Evolutionary conservation across 2,888 invertebrate species (phyloP), one percentile per base, ranked within the genome.

Genomic region (Nomada flava): DNA sequence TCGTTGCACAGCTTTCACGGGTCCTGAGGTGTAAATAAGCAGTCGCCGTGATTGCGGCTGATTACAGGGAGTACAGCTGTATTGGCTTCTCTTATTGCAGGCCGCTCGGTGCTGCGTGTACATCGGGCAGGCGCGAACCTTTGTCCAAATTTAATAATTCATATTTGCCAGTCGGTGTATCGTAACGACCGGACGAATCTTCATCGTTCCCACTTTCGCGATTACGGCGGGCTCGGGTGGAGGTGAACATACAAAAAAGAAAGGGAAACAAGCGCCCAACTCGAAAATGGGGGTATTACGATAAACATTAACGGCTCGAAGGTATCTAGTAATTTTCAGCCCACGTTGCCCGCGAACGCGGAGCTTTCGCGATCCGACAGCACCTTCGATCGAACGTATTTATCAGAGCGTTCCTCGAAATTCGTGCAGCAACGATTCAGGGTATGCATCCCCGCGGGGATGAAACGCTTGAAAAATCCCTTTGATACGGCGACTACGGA

Each of bases 21-120:
- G 80, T 90, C 89, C 86, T 86, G 82, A 91, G 91, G 91, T 91
- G 91, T 91, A 91, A 91, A 91, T 91, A 91, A 91, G 91, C 91
- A 91, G 90, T 90, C 91, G 91, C 89, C 83, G 88, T 88, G 91
- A 91, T 91, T 91, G 90, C 91, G 89, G 89, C 91, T 91, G 91
- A 91, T 91, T 91, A 91, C 91, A 91, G 91, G 91, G 91, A 91
- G 78, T 82, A 18, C 47, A 36, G 79, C 70, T 75, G 75, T 76
- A 79, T 83, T 85, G 86, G 83, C 79, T 86, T 79, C 81, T 85
- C 85, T 88, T 86, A 85, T 88, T 85, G 86, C 78, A 70, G 70
- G 47, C 75, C 70, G 55, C 60, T 69, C 77, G 70, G 44, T 50
- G 72, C 63, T 64, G 76, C 77, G 76, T 44, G 84, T 76, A 84